Conservation (phyloP, 2,888 invertebrate genomes). For the Cheilosia pagana region DNA sequence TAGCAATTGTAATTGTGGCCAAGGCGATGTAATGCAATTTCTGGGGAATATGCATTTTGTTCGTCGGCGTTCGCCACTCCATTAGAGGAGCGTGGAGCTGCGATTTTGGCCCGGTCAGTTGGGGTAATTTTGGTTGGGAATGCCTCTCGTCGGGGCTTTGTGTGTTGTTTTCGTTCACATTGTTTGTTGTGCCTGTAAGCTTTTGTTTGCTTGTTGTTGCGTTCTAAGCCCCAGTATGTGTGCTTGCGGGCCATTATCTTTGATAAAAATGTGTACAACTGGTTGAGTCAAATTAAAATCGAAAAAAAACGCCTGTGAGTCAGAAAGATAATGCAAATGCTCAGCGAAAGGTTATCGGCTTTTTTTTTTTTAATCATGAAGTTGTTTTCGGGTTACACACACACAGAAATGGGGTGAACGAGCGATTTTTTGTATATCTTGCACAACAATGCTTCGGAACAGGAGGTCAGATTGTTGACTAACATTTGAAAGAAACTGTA, state of each 20-base stretch:
- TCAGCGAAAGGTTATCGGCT: conserved; percentile 58
- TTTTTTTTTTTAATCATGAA: conserved; percentile 50
- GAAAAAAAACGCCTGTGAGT: conserved; percentile 44
- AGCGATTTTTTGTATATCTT: neutral
- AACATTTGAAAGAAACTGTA: too few species aligned
- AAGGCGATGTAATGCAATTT: conserved; percentile 65
- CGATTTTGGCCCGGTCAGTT: conserved; percentile 57
- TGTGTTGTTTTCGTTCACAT: conserved; percentile 15
- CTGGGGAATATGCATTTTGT: conserved; percentile 31
- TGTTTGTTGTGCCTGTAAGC: conserved; percentile 8
- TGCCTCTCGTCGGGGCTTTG: conserved; percentile 28
- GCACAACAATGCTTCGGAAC: conserved; percentile 24
- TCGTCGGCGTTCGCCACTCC: neutral
- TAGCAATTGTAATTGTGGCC: conserved; percentile 44
- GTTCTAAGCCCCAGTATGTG: conserved; percentile 17
- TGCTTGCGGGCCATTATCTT: conserved; percentile 18
- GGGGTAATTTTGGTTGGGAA: conserved; percentile 60
- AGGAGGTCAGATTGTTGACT: conserved; percentile 15
- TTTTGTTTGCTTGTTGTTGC: neutral
- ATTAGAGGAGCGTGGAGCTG: conserved; percentile 21
- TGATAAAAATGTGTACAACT: conserved; percentile 42
- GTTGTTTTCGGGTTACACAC: conserved; percentile 20
- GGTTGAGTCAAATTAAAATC: neutral
- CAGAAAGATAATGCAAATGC: conserved; percentile 59
- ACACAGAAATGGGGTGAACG: neutral